These are phyloP conservation scores for Euleptes europaea DNA, from an alignment of 2,113 vertebrate species.

Conservation along the genomic window DNA sequence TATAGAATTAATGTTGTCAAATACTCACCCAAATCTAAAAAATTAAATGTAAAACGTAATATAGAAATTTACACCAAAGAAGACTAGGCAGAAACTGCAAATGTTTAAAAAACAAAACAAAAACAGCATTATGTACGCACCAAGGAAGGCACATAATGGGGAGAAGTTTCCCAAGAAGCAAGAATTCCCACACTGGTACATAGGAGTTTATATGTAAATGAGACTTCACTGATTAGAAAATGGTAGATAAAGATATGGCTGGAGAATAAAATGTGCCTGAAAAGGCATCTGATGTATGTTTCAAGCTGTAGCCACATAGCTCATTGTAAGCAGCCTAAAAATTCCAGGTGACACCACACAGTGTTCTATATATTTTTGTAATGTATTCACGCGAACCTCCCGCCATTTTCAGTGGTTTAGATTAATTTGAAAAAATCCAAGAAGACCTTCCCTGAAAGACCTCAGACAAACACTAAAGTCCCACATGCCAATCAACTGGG, in stretches of 20 bases:
- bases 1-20: too few species aligned
- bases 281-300: neutral
- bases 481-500: neutral
- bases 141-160: too few species aligned
- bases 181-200: neutral
- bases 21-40: too few species aligned
- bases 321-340: neutral
- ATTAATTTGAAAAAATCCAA: conserved; percentile 7
- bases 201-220: neutral
- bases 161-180: too few species aligned
- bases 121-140: too few species aligned
- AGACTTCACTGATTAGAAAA: neutral
- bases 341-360: neutral
- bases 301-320: neutral
- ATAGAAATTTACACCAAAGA: too few species aligned
- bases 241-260: neutral
- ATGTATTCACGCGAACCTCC: neutral
- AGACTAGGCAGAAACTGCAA: too few species aligned
- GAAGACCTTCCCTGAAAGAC: neutral
- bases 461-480: neutral
- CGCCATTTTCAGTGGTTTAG: neutral
- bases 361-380: neutral
- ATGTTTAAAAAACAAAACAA: too few species aligned
- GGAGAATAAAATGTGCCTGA: neutral
- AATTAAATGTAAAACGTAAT: too few species aligned